phyloP scores from a whole-genome alignment of 2,888 invertebrate genomes.

The Stegana nigrithorax region DNA sequence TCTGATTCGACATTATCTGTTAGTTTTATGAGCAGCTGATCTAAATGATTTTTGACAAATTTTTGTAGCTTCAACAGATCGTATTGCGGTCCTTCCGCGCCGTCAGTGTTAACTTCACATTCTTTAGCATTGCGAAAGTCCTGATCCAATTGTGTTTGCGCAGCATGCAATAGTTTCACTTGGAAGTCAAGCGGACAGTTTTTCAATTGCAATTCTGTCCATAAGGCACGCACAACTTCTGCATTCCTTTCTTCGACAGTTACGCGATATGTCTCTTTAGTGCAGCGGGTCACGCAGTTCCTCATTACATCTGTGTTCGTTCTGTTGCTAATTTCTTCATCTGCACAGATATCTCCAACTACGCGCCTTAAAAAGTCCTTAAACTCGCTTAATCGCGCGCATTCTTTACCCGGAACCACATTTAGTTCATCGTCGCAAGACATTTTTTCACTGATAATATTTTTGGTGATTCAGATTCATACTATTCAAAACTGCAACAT shows the following conservation, averaged over 20 bases:
- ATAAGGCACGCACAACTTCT: conserved; percentile 48
- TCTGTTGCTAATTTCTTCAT: conserved; percentile 33
- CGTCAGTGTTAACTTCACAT: conserved; percentile 38
- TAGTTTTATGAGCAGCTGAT: conserved; percentile 48
- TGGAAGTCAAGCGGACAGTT: conserved; percentile 52
- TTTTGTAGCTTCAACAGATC: conserved; percentile 60
- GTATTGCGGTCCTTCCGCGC: conserved; percentile 33
- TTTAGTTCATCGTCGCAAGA: no score
- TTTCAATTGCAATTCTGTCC: conserved; percentile 46
- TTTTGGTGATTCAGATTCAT: no score
- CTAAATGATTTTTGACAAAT: conserved; percentile 44
- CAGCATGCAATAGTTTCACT: conserved; percentile 41
- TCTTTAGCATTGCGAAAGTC: conserved; percentile 47
- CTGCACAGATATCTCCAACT: conserved; percentile 20
- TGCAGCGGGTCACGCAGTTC: conserved; percentile 58
- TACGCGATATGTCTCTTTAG: conserved; percentile 58
- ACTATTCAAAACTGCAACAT: no score
- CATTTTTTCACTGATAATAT: no score
- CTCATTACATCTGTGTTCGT: conserved; percentile 36
- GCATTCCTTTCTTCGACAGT: conserved; percentile 44
- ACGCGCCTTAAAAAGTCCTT: conserved; percentile 46
- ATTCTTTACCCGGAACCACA: no score
- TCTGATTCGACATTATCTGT: conserved; percentile 54
- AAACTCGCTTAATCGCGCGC: conserved; percentile 47
- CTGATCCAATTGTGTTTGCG: conserved; percentile 39